phyloP scores from a whole-genome alignment of 2,888 invertebrate species.

The Calameuta idolon region DNA sequence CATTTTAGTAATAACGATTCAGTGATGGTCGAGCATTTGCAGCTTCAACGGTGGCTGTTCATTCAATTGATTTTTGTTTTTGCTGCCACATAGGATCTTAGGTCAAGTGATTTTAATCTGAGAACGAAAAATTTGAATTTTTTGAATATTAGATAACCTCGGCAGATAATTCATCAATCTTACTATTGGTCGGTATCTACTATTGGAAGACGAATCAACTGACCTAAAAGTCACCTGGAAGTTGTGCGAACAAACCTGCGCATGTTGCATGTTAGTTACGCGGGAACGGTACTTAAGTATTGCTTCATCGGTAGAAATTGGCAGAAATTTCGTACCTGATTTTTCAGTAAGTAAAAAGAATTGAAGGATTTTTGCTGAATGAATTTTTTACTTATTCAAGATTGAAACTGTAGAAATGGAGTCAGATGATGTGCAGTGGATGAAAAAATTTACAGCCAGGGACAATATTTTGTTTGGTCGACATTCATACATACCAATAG shows the following conservation, averaged over 20 bases:
- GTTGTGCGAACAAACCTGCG: no score
- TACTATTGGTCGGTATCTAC: neutral
- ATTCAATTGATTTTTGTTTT: no score
- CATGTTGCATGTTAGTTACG: neutral
- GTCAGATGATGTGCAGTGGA: constrained; percentile 9
- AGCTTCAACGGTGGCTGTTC: no score
- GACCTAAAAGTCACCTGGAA: neutral
- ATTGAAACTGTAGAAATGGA: neutral
- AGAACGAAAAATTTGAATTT: no score
- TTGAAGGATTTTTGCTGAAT: neutral
- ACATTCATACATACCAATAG: neutral
- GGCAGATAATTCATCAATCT: no score
- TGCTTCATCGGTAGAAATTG: neutral
- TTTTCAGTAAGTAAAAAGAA: neutral
- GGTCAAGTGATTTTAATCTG: no score
- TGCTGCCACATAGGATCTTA: no score
- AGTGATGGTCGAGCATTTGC: neutral
- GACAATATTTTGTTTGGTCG: neutral
- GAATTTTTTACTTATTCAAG: neutral
- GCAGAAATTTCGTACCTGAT: neutral
- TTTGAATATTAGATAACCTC: no score
- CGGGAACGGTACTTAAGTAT: neutral
- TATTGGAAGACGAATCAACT: neutral
- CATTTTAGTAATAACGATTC: neutral
- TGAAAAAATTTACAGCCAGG: neutral